Evolutionary conservation across 2,888 invertebrate genomes (phyloP), one percentile per base, ranked within the genome.

Genomic region (Orthosia incerta): DNA sequence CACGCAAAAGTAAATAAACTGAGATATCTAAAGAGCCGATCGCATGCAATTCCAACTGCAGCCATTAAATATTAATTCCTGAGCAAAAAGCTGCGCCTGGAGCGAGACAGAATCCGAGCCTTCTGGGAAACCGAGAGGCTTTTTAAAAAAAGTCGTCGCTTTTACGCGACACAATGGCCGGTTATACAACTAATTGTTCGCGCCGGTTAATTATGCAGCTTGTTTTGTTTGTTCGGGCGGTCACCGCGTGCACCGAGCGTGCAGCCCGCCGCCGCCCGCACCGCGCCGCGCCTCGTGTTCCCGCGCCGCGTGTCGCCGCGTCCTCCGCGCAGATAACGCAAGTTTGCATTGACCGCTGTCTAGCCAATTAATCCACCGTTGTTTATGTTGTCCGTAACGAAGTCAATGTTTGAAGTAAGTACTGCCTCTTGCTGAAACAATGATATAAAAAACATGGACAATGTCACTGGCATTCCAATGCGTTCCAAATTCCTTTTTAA

Each of bases 181-280:
- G 93, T 93, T 94, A 93, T 92, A 94, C 94, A 95, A 94, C 93
- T 94, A 95, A 95, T 94, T 94, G 92, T 94, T 93, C 92, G 91
- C 92, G 91, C 91, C 91, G 91, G 91, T 92, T 95, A 94, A 94
- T 95, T 94, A 94, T 94, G 91, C 92, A 91, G 88, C 88, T 87
- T 84, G 91, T 90, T 93, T 90, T 93, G 91, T 93, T 94, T 92
- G 91, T 86, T 83, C 80, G 89, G 86, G 88, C 83, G 86, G 84
- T 88, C 86, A 86, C 86, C 86, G 86, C 71, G 26, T 16, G 56
- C 56, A 16, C 16, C 23, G 79, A 82, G 76, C 79, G 71, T 74
- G 82, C 74, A 56, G 74, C 39, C 1, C 57, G 72, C 69, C 51
- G n/a, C n/a, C n/a, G n/a, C n/a, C n/a, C n/a, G 73, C 71, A 67